phyloP scores from a whole-genome alignment of 2,113 vertebrate genomes.

The Asarcornis scutulata region DNA sequence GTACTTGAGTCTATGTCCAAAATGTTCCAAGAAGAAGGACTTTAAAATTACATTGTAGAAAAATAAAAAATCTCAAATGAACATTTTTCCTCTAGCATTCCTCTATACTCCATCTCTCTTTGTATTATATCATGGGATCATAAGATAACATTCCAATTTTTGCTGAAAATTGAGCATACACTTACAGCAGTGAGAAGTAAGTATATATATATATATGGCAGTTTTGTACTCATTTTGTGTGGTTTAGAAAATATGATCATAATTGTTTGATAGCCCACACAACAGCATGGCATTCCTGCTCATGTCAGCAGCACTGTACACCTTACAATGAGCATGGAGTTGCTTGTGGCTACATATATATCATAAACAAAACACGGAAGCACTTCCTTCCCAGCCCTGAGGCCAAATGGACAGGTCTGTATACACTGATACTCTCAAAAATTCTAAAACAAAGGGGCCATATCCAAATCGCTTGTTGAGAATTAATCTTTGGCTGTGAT shows the following conservation, averaged over 20 bases:
- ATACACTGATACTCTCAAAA: background rate
- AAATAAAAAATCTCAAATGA: background rate
- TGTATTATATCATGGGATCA: background rate
- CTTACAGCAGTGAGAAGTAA: background rate
- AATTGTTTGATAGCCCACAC: background rate
- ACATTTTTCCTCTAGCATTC: background rate
- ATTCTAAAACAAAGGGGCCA: background rate
- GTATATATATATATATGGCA: background rate
- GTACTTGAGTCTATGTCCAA: background rate
- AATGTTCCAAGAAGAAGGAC: background rate
- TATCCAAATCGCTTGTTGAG: background rate
- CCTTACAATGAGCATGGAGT: background rate
- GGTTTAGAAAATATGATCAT: conserved; percentile 10
- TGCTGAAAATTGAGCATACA: conserved; percentile 11
- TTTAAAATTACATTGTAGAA: background rate
- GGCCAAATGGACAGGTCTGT: background rate
- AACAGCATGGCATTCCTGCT: background rate
- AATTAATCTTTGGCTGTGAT: background rate
- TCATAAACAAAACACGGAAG: background rate
- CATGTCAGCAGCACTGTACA: background rate
- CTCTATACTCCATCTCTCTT: background rate
- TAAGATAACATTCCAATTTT: background rate
- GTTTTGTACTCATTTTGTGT: conserved; percentile 20
- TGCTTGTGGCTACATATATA: background rate
- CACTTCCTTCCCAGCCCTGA: background rate